A percentile compares a stretch with the other conserved stretches of the same genome.
Conservation (phyloP, 2,797 vertebrate genomes). For the Agapornis canus region DNA sequence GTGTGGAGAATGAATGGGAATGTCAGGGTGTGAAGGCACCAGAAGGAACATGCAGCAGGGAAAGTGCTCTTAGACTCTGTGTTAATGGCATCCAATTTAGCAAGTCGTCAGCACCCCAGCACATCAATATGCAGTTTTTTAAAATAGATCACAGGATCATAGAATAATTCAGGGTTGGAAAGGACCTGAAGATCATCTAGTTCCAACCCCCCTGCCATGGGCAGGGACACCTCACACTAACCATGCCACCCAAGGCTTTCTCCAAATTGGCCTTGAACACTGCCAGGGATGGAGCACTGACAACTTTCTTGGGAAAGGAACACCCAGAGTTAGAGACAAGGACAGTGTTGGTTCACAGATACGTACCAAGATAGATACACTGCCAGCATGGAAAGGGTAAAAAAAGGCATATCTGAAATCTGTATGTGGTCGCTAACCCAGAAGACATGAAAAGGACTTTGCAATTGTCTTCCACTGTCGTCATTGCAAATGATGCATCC, state of each 20-base stretch:
- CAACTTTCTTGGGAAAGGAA: too few species aligned
- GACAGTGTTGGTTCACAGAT: background rate
- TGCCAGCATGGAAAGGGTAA: background rate
- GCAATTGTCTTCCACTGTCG: background rate
- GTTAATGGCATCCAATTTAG: background rate
- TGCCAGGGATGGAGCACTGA: too few species aligned
- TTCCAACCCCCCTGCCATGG: too few species aligned
- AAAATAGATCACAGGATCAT: background rate
- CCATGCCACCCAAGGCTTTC: too few species aligned
- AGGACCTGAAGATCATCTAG: too few species aligned
- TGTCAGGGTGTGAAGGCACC: background rate
- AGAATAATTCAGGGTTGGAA: too few species aligned
- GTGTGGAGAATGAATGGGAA: background rate
- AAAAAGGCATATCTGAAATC: background rate
- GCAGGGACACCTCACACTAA: too few species aligned
- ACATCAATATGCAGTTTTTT: background rate
- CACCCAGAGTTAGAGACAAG: accelerated
- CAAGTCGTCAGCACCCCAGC: background rate
- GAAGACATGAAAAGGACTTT: background rate
- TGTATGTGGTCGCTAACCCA: accelerated
- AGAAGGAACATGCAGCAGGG: background rate
- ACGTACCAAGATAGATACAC: background rate
- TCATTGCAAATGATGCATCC: background rate
- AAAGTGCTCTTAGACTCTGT: background rate
- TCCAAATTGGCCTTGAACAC: too few species aligned